These are phyloP conservation scores for Acleris laterana DNA, from an alignment of 2,888 invertebrate genomes.

Conservation along the genomic window DNA sequence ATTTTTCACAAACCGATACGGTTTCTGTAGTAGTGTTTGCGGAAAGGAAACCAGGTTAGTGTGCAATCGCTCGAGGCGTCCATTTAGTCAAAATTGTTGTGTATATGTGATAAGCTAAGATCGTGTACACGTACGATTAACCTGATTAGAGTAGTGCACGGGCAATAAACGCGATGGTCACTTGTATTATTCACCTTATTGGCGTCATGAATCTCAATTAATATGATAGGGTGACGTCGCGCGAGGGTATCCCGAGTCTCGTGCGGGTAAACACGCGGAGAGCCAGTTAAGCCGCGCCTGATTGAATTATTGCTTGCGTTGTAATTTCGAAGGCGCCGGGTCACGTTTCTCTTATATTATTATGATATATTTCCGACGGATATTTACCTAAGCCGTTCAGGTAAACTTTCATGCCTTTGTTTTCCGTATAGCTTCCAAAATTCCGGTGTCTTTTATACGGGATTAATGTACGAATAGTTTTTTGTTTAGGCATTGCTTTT, in stretches of 20 bases:
- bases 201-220: conserved; percentile 36
- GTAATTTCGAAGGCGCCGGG: conserved; percentile 62
- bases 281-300: conserved; percentile 72
- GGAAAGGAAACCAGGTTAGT: conserved; percentile 12
- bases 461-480: not conserved
- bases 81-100: too few species aligned
- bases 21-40: conserved; percentile 23
- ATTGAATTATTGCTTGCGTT: conserved; percentile 79
- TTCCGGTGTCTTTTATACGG: too few species aligned
- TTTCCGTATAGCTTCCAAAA: not conserved
- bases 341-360: conserved; percentile 66
- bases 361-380: conserved; percentile 46
- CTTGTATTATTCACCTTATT: conserved; percentile 35
- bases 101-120: not conserved
- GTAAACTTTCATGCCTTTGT: conserved; percentile 23
- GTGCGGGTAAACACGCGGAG: conserved; percentile 71
- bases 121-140: not conserved
- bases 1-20: conserved; percentile 33
- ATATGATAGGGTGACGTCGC: conserved; percentile 44
- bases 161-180: not conserved
- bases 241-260: conserved; percentile 50
- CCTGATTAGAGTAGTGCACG: conserved; percentile 3
- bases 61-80: not conserved
- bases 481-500: not conserved
- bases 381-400: conserved; percentile 35